Percentiles rank a stretch among this genome's conserved stretches.
Evolutionary conservation across 2,113 vertebrate species (phyloP).

Genomic region (human): DNA sequence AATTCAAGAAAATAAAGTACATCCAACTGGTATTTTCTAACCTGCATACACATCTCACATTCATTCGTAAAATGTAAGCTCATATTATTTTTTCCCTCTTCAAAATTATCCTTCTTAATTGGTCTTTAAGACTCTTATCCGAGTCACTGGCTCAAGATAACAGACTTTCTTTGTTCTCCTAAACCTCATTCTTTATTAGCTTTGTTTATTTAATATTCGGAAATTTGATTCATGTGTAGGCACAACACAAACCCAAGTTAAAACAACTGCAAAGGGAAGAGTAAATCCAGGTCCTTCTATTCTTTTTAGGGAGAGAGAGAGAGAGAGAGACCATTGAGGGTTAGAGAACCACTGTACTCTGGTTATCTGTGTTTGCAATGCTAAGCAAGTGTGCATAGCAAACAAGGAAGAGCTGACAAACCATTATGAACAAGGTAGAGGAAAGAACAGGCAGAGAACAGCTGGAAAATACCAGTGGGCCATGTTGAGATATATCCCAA

Average conservation of each 20-base stretch:
- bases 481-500: neutral
- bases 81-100: neutral
- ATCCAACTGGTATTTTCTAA: neutral
- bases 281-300: neutral
- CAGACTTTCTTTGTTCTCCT: neutral
- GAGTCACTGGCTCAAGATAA: neutral
- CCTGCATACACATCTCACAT: neutral
- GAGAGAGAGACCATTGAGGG: neutral
- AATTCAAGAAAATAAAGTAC: neutral
- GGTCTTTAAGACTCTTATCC: slow-evolving; percentile 4
- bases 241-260: neutral
- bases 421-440: neutral
- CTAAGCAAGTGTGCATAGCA: neutral
- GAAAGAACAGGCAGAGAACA: neutral
- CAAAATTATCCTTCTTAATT: slow-evolving; percentile 29
- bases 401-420: neutral
- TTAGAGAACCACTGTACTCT: neutral
- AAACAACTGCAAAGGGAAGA: slow-evolving; percentile 24
- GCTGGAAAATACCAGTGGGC: neutral
- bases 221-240: slow-evolving; percentile 37
- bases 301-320: neutral
- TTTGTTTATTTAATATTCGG: slow-evolving; percentile 1
- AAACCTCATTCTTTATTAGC: neutral
- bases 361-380: neutral
- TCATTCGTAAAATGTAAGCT: neutral